A percentile compares a stretch with the other conserved stretches of the same genome.
phyloP scores from a whole-genome alignment of 2,797 vertebrate species.

The Leptatherina wallacei region DNA sequence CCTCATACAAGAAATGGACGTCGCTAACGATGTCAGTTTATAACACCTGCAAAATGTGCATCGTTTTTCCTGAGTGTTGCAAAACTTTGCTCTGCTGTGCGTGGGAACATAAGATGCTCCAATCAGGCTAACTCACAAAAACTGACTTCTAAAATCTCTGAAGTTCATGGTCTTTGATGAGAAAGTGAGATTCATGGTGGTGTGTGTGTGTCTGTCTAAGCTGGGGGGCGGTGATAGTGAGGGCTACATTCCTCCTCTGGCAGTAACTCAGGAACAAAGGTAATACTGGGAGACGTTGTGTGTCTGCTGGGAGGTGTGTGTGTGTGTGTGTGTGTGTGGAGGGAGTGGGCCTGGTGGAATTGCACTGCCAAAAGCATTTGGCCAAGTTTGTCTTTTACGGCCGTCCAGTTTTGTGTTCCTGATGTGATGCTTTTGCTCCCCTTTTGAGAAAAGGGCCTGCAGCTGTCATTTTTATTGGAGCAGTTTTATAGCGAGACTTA shows the following conservation, averaged over 20 bases:
- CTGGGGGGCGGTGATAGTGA: constrained; percentile 13
- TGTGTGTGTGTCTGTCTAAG: constrained; percentile 43
- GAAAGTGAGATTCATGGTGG: constrained; percentile 69
- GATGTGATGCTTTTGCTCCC: constrained; percentile 75
- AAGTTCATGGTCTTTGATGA: constrained; percentile 83
- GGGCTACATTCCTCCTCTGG: constrained; percentile 73
- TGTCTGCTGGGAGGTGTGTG: constrained; percentile 56
- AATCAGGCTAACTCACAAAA: neutral
- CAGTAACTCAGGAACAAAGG: constrained; percentile 84
- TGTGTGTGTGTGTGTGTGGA: constrained; percentile 54
- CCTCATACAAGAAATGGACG: neutral
- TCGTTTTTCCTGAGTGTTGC: constrained; percentile 10
- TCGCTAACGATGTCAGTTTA: neutral
- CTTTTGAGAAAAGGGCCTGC: constrained; percentile 79
- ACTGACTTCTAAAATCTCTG: constrained; percentile 54
- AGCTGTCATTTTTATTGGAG: constrained; percentile 88
- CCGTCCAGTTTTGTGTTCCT: constrained; percentile 81
- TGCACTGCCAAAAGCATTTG: constrained; percentile 79
- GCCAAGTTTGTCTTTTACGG: constrained; percentile 82
- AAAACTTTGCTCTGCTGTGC: constrained; percentile 10
- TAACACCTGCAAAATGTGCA: constrained; percentile 29
- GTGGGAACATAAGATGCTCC: constrained; percentile 19
- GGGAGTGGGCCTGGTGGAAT: constrained; percentile 55
- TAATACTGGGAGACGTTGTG: constrained; percentile 69
- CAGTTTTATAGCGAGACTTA: constrained; percentile 83